Percentiles rank a stretch among this genome's conserved stretches.
phyloP scores from a whole-genome alignment of 1,140 invertebrate species.

The Sinella curviseta region DNA sequence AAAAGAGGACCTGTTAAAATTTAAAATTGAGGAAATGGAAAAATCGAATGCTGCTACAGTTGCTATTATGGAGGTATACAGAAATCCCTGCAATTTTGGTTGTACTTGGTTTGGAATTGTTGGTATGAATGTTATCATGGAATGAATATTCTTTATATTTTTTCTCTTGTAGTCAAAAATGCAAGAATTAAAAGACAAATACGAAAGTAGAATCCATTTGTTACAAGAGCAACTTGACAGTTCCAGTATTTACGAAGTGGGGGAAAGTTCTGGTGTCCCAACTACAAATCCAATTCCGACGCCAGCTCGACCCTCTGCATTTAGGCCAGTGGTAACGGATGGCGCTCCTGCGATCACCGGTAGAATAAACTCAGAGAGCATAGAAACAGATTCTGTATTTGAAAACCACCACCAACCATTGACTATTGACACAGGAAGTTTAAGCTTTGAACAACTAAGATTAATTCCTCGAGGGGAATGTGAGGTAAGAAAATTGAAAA shows the following conservation, averaged over 20 bases:
- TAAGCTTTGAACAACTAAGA: conserved; percentile 41
- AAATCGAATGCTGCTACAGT: neutral
- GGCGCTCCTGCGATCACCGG: neutral
- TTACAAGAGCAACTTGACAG: neutral
- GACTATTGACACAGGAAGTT: conserved; percentile 40
- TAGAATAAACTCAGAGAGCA: neutral
- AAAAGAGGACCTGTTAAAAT: conserved; percentile 33
- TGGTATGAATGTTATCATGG: neutral
- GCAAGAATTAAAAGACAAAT: neutral
- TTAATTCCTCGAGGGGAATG: conserved; percentile 50
- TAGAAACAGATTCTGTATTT: neutral
- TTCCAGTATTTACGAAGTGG: neutral
- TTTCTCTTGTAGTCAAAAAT: neutral
- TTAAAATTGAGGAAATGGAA: conserved; percentile 20
- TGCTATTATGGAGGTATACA: conserved; percentile 6
- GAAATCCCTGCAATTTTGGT: neutral
- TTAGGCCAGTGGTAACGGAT: neutral
- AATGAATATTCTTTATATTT: neutral
- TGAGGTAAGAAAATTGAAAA: conserved; percentile 38
- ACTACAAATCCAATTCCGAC: neutral
- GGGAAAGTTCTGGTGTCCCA: neutral
- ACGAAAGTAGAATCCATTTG: neutral
- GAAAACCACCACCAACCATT: conserved; percentile 29
- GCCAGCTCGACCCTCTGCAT: neutral
- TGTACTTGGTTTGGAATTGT: too few species aligned